Conservation (phyloP, 2,113 vertebrate genomes). For the Phalacrocorax aristotelis region DNA sequence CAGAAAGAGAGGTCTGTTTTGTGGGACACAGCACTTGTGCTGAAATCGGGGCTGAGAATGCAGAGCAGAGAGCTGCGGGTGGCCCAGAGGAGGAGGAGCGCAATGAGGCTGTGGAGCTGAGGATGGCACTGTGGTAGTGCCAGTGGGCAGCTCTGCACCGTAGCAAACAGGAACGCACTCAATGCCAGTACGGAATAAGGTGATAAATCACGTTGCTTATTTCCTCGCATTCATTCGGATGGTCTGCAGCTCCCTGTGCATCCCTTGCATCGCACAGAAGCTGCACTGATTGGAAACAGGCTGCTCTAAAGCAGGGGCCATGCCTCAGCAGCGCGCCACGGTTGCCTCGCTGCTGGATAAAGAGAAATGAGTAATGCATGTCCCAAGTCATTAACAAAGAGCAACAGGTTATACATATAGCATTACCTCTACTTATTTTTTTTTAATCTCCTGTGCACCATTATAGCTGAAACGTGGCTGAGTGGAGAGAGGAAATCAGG, state of each 20-base stretch:
- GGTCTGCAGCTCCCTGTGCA: neutral
- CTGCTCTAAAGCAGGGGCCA: neutral
- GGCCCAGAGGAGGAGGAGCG: neutral
- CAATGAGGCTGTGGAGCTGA: neutral
- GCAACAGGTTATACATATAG: neutral
- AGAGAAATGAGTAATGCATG: fast-evolving
- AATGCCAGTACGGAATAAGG: neutral
- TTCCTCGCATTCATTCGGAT: neutral
- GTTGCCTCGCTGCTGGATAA: neutral
- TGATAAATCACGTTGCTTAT: neutral
- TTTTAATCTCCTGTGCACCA: neutral
- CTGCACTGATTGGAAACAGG: neutral
- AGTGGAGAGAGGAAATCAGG: neutral
- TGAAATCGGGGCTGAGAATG: neutral
- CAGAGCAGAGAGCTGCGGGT: neutral
- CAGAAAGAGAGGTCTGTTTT: neutral
- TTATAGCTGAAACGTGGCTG: neutral
- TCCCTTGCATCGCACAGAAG: neutral
- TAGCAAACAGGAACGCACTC: neutral
- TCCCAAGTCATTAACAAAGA: neutral
- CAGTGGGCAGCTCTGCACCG: neutral
- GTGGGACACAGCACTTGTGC: neutral
- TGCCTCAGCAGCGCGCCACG: neutral
- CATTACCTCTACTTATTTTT: neutral
- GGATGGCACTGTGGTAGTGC: constrained; percentile 37